Evolutionary conservation across 2,888 invertebrate species (phyloP).

Genomic region (Matsumyia berberina): DNA sequence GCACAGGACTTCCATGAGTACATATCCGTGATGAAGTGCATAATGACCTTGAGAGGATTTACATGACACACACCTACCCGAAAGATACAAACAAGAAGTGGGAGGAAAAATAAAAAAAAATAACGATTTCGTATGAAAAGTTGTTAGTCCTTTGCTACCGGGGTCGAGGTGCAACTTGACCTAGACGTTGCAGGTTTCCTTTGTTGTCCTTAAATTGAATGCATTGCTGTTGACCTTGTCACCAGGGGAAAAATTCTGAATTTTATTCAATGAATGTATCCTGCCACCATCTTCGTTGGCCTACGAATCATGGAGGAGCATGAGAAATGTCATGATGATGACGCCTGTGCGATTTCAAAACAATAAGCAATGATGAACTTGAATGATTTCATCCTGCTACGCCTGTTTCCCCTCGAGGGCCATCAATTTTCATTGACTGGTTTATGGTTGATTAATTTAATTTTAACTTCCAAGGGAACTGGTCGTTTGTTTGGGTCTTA

Average conservation of each 20-base stretch:
- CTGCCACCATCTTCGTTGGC: background rate
- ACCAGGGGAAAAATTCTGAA: conserved; percentile 28
- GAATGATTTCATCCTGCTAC: background rate
- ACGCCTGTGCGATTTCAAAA: background rate
- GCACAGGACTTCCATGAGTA: conserved; percentile 34
- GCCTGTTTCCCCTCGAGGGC: too few relatives aligned
- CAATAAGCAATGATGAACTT: background rate
- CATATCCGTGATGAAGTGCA: conserved; percentile 65
- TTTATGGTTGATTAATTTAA: too few relatives aligned
- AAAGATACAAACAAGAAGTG: conserved; percentile 4
- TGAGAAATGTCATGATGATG: conserved; percentile 1
- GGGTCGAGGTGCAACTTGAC: conserved; percentile 74
- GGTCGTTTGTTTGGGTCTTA: too few relatives aligned
- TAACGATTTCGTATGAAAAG: conserved; percentile 15
- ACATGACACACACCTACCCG: conserved; percentile 55
- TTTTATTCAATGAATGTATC: conserved; percentile 46
- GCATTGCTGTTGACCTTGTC: conserved; percentile 62
- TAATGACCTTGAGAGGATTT: conserved; percentile 70
- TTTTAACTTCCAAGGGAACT: background rate
- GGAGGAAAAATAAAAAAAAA: background rate
- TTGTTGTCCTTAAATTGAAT: conserved; percentile 57
- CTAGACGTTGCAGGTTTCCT: conserved; percentile 68
- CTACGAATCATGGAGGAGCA: background rate
- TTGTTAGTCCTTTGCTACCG: conserved; percentile 55
- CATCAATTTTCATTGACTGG: too few relatives aligned